Conservation (phyloP, 2,888 invertebrate genomes). For the Aphrophora alni region DNA sequence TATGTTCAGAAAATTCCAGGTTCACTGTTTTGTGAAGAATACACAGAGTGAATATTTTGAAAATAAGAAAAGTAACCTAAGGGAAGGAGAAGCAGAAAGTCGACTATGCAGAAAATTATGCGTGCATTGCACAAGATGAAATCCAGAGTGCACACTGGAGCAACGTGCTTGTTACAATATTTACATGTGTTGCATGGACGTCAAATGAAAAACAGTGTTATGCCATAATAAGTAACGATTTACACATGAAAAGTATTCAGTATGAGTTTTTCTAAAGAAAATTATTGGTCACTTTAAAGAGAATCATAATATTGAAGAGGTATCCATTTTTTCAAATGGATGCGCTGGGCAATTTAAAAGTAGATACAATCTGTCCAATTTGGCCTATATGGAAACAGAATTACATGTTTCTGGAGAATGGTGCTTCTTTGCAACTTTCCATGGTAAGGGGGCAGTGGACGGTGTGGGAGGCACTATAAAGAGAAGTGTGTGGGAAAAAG, state of each 20-base stretch:
- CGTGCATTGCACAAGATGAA: not conserved
- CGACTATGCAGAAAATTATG: not conserved
- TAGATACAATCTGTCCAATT: not conserved
- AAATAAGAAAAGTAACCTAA: not conserved
- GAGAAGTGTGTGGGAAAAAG: not conserved
- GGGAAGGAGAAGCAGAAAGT: not conserved
- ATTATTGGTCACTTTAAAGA: not conserved
- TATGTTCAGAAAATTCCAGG: not conserved
- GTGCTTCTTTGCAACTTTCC: slow-evolving; percentile 5
- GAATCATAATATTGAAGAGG: not conserved
- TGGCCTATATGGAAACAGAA: not conserved
- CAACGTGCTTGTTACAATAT: not conserved
- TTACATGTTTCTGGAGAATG: not conserved
- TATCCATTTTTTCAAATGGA: slow-evolving; percentile 40
- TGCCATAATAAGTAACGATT: not conserved
- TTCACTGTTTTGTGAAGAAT: not conserved
- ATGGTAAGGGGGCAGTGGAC: slow-evolving; percentile 14
- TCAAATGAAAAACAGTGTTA: not conserved
- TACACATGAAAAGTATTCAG: too few relatives aligned
- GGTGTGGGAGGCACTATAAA: not conserved
- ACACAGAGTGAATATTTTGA: not conserved
- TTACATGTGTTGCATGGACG: not conserved
- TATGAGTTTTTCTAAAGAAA: not conserved
- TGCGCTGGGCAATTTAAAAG: slow-evolving; percentile 44
- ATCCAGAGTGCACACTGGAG: slow-evolving; percentile 13